Evolutionary conservation across 1,140 invertebrate genomes (phyloP).

Genomic region (Drosophila ananassae): DNA sequence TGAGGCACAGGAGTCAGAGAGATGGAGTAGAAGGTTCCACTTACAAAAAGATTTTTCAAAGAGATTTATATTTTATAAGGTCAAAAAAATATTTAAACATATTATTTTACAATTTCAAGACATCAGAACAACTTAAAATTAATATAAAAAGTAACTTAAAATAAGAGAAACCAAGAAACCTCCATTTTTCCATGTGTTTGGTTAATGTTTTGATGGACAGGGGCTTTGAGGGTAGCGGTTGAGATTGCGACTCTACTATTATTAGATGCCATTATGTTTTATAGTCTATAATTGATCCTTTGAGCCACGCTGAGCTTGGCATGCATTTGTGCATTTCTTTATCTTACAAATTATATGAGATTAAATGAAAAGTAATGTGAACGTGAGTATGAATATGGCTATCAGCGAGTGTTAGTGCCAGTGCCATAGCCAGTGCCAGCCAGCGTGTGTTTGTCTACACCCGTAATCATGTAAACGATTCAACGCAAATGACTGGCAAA

Average conservation of each 20-base stretch:
- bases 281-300: slow-evolving; percentile 83
- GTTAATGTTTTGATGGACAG: not conserved
- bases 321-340: slow-evolving; percentile 73
- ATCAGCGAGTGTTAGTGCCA: slow-evolving; percentile 27
- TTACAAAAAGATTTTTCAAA: slow-evolving; percentile 2
- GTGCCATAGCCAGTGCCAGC: slow-evolving; percentile 8
- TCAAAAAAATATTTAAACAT: not conserved
- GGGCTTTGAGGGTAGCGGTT: slow-evolving; percentile 14
- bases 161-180: too few relatives aligned
- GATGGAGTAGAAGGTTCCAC: not conserved
- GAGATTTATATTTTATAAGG: too few relatives aligned
- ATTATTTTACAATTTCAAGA: not conserved
- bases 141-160: not conserved
- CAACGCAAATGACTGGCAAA: slow-evolving; percentile 34
- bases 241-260: slow-evolving; percentile 80
- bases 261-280: slow-evolving; percentile 83
- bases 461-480: slow-evolving; percentile 41
- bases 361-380: slow-evolving; percentile 79
- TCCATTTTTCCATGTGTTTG: slow-evolving; percentile 11
- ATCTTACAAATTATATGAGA: slow-evolving; percentile 77
- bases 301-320: slow-evolving; percentile 57
- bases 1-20: slow-evolving; percentile 15
- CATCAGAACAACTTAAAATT: not conserved
- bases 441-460: slow-evolving; percentile 8
- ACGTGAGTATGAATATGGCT: slow-evolving; percentile 45